Conservation (phyloP, 2,113 vertebrate species). For the Neofelis nebulosa region DNA sequence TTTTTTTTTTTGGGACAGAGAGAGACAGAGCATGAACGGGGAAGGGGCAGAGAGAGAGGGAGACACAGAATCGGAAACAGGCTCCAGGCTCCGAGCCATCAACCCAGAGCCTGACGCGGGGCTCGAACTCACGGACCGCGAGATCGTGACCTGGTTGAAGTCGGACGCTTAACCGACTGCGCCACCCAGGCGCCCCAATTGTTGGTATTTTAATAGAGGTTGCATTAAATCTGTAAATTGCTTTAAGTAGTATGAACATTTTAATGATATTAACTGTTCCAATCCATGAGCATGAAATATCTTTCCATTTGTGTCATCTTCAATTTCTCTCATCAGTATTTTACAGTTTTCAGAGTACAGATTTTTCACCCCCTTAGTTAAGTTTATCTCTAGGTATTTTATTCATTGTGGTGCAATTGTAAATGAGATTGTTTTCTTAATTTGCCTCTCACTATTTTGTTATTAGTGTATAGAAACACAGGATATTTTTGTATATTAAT, state of each 20-base stretch:
- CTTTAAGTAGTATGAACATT: neutral
- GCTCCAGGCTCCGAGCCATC: no score
- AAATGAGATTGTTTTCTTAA: neutral
- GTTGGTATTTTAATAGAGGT: neutral
- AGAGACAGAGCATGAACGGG: no score
- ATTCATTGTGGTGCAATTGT: neutral
- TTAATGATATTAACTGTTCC: neutral
- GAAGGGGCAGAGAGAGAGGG: no score
- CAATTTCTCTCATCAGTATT: neutral
- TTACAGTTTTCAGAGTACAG: neutral
- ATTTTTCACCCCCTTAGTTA: neutral
- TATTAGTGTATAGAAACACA: neutral
- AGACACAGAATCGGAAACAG: no score
- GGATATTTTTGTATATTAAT: neutral
- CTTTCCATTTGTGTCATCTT: neutral
- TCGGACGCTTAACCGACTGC: no score
- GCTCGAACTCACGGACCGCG: no score
- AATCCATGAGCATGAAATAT: neutral
- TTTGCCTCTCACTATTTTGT: neutral
- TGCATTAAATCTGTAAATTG: neutral
- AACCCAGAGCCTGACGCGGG: no score
- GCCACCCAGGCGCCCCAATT: no score
- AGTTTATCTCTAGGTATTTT: neutral
- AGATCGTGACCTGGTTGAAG: no score
- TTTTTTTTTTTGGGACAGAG: no score